phyloP scores from a whole-genome alignment of 2,113 vertebrate species.

The Illadopsis cleaveri region DNA sequence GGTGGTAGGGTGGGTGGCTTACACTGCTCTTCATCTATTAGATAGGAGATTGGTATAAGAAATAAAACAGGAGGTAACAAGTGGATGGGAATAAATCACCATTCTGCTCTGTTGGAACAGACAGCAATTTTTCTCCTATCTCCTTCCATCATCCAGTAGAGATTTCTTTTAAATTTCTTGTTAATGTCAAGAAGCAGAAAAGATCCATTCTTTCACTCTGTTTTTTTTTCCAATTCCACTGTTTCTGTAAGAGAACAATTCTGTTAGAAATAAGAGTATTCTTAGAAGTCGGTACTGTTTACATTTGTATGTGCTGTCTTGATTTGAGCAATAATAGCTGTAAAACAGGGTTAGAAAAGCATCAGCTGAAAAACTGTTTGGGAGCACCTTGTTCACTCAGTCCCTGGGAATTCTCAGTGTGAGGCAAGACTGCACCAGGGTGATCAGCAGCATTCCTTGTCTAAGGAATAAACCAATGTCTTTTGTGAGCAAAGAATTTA shows the following conservation, averaged over 20 bases:
- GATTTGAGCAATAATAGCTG: neutral
- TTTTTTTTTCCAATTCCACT: neutral
- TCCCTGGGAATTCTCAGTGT: neutral
- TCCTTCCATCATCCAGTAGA: neutral
- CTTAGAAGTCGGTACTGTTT: neutral
- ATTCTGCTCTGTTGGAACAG: neutral
- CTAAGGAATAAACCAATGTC: neutral
- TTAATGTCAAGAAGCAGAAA: neutral
- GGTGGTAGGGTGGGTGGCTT: neutral
- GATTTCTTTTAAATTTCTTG: neutral
- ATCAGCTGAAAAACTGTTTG: neutral
- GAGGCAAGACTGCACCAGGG: neutral
- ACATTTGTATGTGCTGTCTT: neutral
- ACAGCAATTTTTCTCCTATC: neutral
- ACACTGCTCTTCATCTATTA: neutral
- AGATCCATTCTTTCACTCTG: neutral
- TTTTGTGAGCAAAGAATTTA: neutral
- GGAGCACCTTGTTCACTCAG: neutral
- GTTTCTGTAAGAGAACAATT: neutral
- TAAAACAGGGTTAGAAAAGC: neutral
- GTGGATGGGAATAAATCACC: neutral
- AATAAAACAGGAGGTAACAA: neutral
- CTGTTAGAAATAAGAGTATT: neutral
- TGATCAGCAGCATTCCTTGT: neutral
- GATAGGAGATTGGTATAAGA: neutral